Evolutionary conservation across 1,140 invertebrate species (phyloP).

Genomic region (Drosophila sp.): DNA sequence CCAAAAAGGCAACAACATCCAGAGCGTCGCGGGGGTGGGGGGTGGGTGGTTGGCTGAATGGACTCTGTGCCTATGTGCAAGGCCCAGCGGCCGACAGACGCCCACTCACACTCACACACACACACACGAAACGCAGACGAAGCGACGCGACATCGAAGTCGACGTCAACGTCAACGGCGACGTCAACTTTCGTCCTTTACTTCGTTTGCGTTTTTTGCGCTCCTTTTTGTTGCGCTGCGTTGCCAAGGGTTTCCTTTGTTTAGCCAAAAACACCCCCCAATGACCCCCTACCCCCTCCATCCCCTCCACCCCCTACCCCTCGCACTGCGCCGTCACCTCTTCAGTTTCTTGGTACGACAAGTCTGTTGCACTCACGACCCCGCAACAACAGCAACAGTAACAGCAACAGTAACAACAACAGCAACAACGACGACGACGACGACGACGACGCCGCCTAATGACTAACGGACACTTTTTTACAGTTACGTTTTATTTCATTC

Average conservation of each 20-base stretch:
- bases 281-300: slow-evolving; percentile 10
- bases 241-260: slow-evolving; percentile 84
- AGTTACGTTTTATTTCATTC: slow-evolving; percentile 20
- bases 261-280: slow-evolving; percentile 20
- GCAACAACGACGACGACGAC: too few species aligned
- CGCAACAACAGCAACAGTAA: slow-evolving; percentile 34
- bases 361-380: slow-evolving; percentile 78
- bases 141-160: slow-evolving; percentile 25
- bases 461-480: slow-evolving; percentile 70
- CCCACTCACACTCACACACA: slow-evolving; percentile 17
- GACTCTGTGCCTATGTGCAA: slow-evolving; percentile 43
- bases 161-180: slow-evolving; percentile 37
- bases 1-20: slow-evolving; percentile 55
- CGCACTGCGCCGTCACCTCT: too few species aligned
- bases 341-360: slow-evolving; percentile 50
- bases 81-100: slow-evolving; percentile 27
- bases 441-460: slow-evolving; percentile 59
- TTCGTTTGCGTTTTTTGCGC: slow-evolving; percentile 53
- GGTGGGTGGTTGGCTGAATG: slow-evolving; percentile 11
- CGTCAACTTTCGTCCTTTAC: slow-evolving; percentile 42
- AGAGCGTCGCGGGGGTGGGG: neutral
- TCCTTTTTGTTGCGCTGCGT: slow-evolving; percentile 78
- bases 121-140: slow-evolving; percentile 28
- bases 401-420: too few species aligned
- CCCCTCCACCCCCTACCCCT: neutral